phyloP scores from a whole-genome alignment of 2,113 vertebrate genomes.

The Apodemus sylvaticus region DNA sequence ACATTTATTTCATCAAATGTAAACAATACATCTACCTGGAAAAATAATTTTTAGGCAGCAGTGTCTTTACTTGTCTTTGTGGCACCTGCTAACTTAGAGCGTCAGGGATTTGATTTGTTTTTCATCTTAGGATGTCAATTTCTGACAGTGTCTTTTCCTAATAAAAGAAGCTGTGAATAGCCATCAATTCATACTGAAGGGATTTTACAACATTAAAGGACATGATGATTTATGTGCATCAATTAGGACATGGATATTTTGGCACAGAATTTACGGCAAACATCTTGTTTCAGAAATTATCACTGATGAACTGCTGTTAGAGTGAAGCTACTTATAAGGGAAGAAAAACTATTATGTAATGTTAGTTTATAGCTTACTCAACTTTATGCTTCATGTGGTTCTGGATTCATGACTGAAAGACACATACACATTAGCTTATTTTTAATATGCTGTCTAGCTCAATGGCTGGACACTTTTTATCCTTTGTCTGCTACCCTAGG shows the following conservation, averaged over 20 bases:
- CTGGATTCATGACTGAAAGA: no score
- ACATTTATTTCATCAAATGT: not conserved
- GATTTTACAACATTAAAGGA: not conserved
- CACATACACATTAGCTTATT: no score
- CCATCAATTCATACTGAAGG: not conserved
- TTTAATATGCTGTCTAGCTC: no score
- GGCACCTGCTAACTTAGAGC: not conserved
- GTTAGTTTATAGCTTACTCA: no score
- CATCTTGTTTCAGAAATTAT: not conserved
- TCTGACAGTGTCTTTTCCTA: not conserved
- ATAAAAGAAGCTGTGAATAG: not conserved
- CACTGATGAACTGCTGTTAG: not conserved
- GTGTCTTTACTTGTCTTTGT: not conserved
- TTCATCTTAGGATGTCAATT: not conserved
- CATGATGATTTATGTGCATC: not conserved
- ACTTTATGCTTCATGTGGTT: no score
- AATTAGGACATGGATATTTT: not conserved
- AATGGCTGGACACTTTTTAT: no score
- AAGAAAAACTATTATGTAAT: not conserved
- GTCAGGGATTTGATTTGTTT: not conserved
- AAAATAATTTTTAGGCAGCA: not conserved
- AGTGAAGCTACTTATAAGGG: not conserved
- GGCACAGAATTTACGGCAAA: not conserved
- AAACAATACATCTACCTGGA: not conserved
- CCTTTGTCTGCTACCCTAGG: no score